phyloP scores from a whole-genome alignment of 2,797 vertebrate species.

The Antrozous pallidus region DNA sequence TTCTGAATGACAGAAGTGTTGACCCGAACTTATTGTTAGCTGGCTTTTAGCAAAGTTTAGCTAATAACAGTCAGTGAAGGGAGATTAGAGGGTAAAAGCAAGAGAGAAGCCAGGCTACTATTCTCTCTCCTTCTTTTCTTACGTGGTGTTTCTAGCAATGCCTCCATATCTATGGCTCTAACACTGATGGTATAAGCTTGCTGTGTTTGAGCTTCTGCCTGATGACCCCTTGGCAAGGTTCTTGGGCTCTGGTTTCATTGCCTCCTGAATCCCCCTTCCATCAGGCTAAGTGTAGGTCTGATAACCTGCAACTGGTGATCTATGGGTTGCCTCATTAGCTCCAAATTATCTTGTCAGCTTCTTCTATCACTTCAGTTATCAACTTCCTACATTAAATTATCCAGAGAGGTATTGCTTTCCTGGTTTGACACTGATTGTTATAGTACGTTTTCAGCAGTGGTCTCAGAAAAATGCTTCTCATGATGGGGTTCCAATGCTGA shows the following conservation, averaged over 20 bases:
- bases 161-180: neutral
- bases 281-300: neutral
- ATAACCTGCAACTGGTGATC: neutral
- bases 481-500: neutral
- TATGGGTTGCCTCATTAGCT: neutral
- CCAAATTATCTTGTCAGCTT: neutral
- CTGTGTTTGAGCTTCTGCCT: neutral
- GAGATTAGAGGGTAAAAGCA: neutral
- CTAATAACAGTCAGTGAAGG: neutral
- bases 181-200: neutral
- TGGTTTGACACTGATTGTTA: neutral
- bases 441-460: neutral
- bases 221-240: neutral
- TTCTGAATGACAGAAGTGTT: neutral
- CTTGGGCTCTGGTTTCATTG: neutral
- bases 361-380: neutral
- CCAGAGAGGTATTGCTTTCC: neutral
- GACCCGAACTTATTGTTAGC: neutral
- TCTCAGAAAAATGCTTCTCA: neutral
- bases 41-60: neutral
- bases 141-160: neutral
- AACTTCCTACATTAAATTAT: neutral
- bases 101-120: neutral
- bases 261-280: neutral
- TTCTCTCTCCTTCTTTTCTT: neutral